Evolutionary conservation across 2,888 invertebrate species (phyloP), one percentile per base, ranked within the genome.

Genomic region (Tiliacea citrago): DNA sequence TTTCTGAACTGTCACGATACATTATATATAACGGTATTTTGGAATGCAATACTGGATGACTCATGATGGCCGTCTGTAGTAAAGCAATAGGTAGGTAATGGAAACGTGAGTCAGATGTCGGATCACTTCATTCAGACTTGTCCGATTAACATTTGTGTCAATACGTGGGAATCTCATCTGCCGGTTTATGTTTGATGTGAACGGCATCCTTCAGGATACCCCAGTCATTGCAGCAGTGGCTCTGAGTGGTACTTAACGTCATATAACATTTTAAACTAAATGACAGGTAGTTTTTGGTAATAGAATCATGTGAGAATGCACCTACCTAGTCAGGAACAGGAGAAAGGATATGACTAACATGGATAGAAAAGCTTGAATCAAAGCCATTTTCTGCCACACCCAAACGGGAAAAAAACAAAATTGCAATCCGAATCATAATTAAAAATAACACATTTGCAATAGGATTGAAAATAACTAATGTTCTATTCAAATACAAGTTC

Each of bases 111-210:
- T 65, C 63, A 79, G 45, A 57, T 78, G 45, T 63, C 58, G 39
- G 75, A 71, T 55, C 70, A 21, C 53, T 80, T 42, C 53, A 77
- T 55, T 73, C 73, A 63, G 10, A 42, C 63, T 53, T 10, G 61
- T 45, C n/a, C 12, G 49, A 76, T 79, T 79, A 80, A 65, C 75
- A 61, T 74, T 74, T 74, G 60, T 65, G 61, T 73, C 73, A 65
- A 77, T 73, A 51, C 49, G 10, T 35, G 49, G 16, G 53, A 74
- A 80, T 80, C 61, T 62, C 21, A 49, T 29, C 45, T 70, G 53
- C 24, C 18, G 58, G 47, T 47, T 13, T 49, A 12, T 21, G 42
- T 35, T 35, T 21, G 18, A 47, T 10, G 67, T 77, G 47, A 57
- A 67, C 39, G 45, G 21, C 9, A 24, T 29, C 29, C 35, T 35